Base-by-base conservation (phyloP, 2,888 invertebrate genomes). In the Erpobdella octoculata region DNA sequence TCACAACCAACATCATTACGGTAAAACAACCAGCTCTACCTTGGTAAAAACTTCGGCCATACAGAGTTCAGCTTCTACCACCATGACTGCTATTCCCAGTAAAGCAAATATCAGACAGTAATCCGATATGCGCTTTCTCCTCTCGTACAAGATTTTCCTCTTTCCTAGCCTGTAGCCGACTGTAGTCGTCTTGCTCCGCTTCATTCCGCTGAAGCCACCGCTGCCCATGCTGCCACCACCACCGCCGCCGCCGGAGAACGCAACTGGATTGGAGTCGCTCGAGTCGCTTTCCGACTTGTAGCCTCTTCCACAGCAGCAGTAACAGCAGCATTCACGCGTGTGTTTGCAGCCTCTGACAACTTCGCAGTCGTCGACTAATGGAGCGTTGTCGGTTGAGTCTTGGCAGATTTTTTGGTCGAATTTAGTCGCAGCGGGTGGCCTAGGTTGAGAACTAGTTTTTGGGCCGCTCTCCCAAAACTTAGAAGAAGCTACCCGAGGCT, bases 51-150 rank as follows among this genome's bases (percentile, higher is more conserved):
- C 67, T 18, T 67, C 58, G 1, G 71, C 71, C 38, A 59, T 71
- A 59, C 71, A 67, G 31, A 71, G 38, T 59, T 71, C 71, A 21
- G 71, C 58, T 37, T 71, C 71, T 5, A 71, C 61, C n/a, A 71
- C 59, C 71, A 71, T 71, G 15, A 59, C 71, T 21, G 59, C 71
- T 12, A 71, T 66, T 21, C 71, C 71, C 31, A 71, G 46, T n/a
- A 67, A 58, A 31, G 71, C 71, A 67, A 71, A 71, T 35, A 67
- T 67, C 18, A 71, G 67, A 41, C 67, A 71, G 67, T 67, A 71
- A 33, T 71, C 71, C 35, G 71, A 71, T 33, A 71, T 71, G 36
- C 71, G 33, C 67, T 71, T 71, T 18, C 71, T 31, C 21, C 67
- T 48, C 31, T 71, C 71, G 59, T 71, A 71, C 25, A 71, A 31